Conservation (phyloP, 2,888 invertebrate species). For the Drosophila percnosoma region DNA sequence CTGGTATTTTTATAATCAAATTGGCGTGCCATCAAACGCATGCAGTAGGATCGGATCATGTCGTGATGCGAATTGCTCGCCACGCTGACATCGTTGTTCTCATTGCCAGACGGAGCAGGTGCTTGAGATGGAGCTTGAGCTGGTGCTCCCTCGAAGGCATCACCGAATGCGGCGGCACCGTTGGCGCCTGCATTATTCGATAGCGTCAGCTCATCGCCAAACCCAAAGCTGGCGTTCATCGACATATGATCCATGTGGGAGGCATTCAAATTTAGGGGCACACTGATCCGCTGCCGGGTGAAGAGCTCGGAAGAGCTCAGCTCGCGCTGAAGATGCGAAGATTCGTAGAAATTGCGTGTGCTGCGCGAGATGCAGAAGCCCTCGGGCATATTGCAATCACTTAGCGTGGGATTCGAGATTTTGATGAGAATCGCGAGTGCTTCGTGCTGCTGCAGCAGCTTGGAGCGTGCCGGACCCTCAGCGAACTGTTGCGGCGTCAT, state of each 20-base stretch:
- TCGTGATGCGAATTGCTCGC: constrained; percentile 82
- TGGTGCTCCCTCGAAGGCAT: constrained; percentile 48
- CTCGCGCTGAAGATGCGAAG: constrained; percentile 81
- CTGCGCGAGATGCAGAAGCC: constrained; percentile 88
- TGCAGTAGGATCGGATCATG: constrained; percentile 88
- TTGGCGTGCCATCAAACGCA: constrained; percentile 88
- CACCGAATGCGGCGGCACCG: constrained; percentile 28
- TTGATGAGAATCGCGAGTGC: constrained; percentile 93
- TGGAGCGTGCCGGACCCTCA: constrained; percentile 91
- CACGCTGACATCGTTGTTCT: constrained; percentile 28
- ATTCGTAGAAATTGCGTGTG: constrained; percentile 79
- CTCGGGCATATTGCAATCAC: constrained; percentile 89
- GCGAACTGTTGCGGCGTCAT: constrained; percentile 93
- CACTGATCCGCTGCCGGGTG: constrained; percentile 79
- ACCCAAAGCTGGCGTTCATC: constrained; percentile 24
- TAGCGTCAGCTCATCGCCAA: constrained; percentile 74
- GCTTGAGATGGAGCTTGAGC: constrained; percentile 40
- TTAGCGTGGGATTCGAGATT: constrained; percentile 89
- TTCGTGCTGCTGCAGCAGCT: constrained; percentile 90
- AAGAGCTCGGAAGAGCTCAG: constrained; percentile 53
- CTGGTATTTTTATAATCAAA: constrained; percentile 91
- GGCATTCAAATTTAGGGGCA: constrained; percentile 38
- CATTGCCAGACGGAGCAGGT: constrained; percentile 11
- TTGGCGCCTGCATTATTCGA: constrained; percentile 83
- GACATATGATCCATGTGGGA: constrained; percentile 27